Conservation (phyloP, 2,888 invertebrate genomes). For the Chaetoderma sp. region DNA sequence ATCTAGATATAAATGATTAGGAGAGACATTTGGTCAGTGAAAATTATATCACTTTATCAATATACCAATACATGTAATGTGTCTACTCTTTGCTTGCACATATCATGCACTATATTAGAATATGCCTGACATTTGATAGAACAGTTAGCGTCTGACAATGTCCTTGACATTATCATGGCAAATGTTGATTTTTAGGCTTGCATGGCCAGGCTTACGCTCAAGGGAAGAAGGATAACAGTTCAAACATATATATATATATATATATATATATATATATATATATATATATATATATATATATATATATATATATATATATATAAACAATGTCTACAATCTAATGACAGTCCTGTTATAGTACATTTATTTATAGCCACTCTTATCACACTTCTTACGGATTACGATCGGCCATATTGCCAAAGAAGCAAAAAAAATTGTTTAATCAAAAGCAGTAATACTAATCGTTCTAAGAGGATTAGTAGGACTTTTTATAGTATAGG, state of each 20-base stretch:
- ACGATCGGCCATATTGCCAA: too few species aligned
- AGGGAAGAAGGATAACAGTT: not conserved
- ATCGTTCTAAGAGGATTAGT: too few species aligned
- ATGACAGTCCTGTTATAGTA: not conserved
- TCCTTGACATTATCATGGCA: not conserved
- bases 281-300: slow-evolving; percentile 6
- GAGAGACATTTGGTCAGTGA: too few species aligned
- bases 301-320: slow-evolving; percentile 4
- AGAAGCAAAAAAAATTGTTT: too few species aligned
- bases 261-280: not conserved
- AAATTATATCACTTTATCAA: not conserved
- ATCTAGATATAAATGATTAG: not conserved
- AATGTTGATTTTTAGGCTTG: not conserved
- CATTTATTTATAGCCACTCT: not conserved
- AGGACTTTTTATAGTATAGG: too few species aligned
- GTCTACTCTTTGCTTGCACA: too few species aligned
- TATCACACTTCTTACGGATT: too few species aligned
- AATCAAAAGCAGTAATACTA: too few species aligned
- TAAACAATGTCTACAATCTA: not conserved
- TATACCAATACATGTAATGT: not conserved
- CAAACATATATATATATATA: not conserved
- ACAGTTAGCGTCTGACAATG: too few species aligned
- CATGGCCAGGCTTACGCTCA: not conserved
- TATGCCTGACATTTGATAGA: too few species aligned
- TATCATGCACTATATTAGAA: too few species aligned